Conservation (phyloP, 1,140 invertebrate genomes). For the Himalopsyche phryganea region DNA sequence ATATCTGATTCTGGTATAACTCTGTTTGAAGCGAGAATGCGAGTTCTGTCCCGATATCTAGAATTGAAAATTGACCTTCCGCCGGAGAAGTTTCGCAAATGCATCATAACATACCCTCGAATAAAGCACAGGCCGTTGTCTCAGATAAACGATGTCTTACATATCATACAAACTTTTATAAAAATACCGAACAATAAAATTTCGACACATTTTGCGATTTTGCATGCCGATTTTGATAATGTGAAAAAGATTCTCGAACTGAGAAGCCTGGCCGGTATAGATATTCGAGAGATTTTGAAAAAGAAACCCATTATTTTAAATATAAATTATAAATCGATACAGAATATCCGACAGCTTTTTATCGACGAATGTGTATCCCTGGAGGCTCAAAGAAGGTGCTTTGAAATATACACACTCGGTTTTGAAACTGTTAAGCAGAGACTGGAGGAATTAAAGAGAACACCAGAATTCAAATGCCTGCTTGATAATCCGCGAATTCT, state of each 20-base stretch:
- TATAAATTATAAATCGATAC: slow-evolving; percentile 41
- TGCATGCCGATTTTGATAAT: slow-evolving; percentile 48
- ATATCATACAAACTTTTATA: slow-evolving; percentile 47
- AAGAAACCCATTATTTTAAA: slow-evolving; percentile 49
- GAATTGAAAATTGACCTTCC: slow-evolving; percentile 48
- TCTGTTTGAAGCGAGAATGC: slow-evolving; percentile 43
- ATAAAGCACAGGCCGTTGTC: slow-evolving; percentile 50
- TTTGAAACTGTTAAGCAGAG: slow-evolving; percentile 46
- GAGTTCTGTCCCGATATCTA: slow-evolving; percentile 43
- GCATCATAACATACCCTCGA: slow-evolving; percentile 47
- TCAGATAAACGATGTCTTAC: slow-evolving; percentile 46
- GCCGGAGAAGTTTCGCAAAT: slow-evolving; percentile 44
- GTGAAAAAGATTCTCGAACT: slow-evolving; percentile 47
- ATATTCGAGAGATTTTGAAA: slow-evolving; percentile 47
- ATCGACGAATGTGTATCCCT: slow-evolving; percentile 47
- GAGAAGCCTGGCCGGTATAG: slow-evolving; percentile 42
- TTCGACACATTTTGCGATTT: slow-evolving; percentile 49
- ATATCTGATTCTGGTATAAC: slow-evolving; percentile 38
- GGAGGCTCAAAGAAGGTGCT: slow-evolving; percentile 41
- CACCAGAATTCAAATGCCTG: slow-evolving; percentile 51
- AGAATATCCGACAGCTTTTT: slow-evolving; percentile 48
- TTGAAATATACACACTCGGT: slow-evolving; percentile 47
- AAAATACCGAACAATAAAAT: slow-evolving; percentile 48
- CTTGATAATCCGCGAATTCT: slow-evolving; percentile 52
- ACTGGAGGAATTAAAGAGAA: slow-evolving; percentile 44